A percentile compares a stretch with the other conserved stretches of the same genome.
These are phyloP conservation scores for Abrostola triplasia DNA, from an alignment of 2,888 invertebrate genomes.

Conservation along the genomic window DNA sequence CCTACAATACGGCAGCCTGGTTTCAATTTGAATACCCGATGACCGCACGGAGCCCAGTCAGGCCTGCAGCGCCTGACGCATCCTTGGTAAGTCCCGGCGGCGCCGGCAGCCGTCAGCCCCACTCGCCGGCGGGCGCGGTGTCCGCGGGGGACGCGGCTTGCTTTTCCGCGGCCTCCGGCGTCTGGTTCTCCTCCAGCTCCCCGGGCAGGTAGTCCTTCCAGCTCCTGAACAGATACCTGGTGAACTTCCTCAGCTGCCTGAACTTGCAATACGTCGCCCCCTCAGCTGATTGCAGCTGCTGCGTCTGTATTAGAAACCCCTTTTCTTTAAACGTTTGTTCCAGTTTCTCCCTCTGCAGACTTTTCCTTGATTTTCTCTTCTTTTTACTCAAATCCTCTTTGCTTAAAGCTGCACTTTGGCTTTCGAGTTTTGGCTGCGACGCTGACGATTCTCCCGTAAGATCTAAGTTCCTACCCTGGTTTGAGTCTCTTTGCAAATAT, in stretches of 20 bases:
- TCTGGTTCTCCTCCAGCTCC: conserved; percentile 84
- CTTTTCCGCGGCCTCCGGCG: conserved; percentile 34
- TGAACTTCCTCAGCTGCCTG: conserved; percentile 96
- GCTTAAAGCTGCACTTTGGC: conserved; percentile 49
- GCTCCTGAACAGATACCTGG: conserved; percentile 95
- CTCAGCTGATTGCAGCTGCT: conserved; percentile 97
- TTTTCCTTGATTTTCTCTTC: conserved; percentile 93
- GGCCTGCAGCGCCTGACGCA: conserved; percentile 22
- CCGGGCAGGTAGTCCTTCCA: conserved; percentile 98
- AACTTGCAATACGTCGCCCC: conserved; percentile 98
- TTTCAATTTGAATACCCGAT: conserved; percentile 21
- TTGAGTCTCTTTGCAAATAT: conserved; percentile 92
- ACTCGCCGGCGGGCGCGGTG: conserved; percentile 63
- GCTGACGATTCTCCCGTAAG: conserved; percentile 62
- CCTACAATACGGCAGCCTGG: conserved; percentile 23
- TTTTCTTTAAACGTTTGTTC: conserved; percentile 98
- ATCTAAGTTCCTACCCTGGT: conserved; percentile 82
- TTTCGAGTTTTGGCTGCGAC: conserved; percentile 53
- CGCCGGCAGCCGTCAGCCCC: conserved; percentile 64
- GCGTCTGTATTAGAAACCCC: conserved; percentile 97
- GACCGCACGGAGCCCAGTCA: conserved; percentile 4
- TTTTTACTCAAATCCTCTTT: conserved; percentile 85
- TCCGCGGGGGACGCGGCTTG: conserved; percentile 51
- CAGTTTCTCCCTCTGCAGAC: conserved; percentile 95
- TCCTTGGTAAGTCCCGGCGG: conserved; percentile 18